Base-by-base conservation (phyloP, 2,113 vertebrate genomes). In the Ptilorrhoa leucosticta region DNA sequence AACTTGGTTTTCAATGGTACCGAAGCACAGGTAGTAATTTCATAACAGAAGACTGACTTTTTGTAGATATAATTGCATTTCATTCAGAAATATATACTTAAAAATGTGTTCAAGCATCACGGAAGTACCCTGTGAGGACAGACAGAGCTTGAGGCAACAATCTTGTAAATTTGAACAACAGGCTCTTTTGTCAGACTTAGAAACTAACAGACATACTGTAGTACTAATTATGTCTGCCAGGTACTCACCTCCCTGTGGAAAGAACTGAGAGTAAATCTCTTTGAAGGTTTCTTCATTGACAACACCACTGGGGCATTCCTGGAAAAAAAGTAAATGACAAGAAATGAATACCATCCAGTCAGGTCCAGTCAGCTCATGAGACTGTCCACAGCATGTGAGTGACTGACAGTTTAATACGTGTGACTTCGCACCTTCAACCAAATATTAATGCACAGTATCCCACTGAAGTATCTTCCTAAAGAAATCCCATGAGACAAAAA, bases 241-340 rank as follows among this genome's bases (percentile, higher is more conserved):
- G 78, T 89, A 98, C 99, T 96, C 92, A 99, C 99, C 99, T 98
- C 99, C 99, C 97, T 99, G 99, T 57, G 99, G 99, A 96, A 99
- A 99, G 97, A 99, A 99, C 97, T 99, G 99, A 14, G 99, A 97
- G 96, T 99, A 99, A 98, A 99, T 99, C 89, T 99, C 99, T 98
- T 99, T 99, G 98, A 99, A 99, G 56, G 99, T 99, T 40, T 99
- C 99, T 97, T 99, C 99, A 81, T 99, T 99, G 98, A 99, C 99
- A 96, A 99, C 98, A 92, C 99, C 99, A 79, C 99, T 99, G 96
- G 99, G 99, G 60, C 99, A 99, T 97, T 99, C 99, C 99, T 99
- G 97, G 65, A 95, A 93, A 54, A 48, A 95, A 96, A 95, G 50
- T 13, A 44, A 61, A 75, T 97, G n/a, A 96, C 56, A 94, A 94